Evolutionary conservation across 1,140 invertebrate genomes (phyloP).

Genomic region (Drosophila auraria): DNA sequence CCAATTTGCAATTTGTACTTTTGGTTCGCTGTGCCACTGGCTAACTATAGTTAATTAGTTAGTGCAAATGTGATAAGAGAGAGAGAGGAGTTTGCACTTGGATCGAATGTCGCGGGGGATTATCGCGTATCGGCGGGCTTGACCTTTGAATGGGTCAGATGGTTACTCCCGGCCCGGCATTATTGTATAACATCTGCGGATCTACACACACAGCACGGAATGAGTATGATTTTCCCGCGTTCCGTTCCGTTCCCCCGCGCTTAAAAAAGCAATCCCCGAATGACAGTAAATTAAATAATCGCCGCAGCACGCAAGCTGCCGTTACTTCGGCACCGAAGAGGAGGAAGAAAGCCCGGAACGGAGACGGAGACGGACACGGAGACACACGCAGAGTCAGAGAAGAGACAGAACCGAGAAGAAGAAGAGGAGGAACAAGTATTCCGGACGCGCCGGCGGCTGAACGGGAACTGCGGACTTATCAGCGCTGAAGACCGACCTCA

Average conservation of each 20-base stretch:
- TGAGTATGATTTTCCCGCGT: conserved; percentile 17
- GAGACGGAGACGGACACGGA: conserved; percentile 23
- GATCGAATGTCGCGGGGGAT: conserved; percentile 11
- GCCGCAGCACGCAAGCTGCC: conserved; percentile 71
- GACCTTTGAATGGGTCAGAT: conserved; percentile 38
- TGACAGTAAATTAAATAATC: conserved; percentile 77
- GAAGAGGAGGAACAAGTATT: conserved; percentile 14
- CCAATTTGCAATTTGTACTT: conserved; percentile 8
- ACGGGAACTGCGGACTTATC: conserved; percentile 59
- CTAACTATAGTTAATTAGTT: not conserved
- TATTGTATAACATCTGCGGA: conserved; percentile 50
- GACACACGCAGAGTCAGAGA: not conserved
- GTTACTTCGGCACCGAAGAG: conserved; percentile 52
- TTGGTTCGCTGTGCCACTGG: conserved; percentile 13
- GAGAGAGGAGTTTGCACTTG: conserved; percentile 30
- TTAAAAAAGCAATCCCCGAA: conserved; percentile 13
- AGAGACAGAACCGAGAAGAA: not conserved
- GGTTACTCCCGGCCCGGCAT: conserved; percentile 15
- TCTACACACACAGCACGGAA: conserved; percentile 11
- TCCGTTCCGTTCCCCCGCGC: conserved; percentile 4
- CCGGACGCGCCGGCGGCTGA: conserved; percentile 49
- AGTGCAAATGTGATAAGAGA: conserved; percentile 11
- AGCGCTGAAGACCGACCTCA: conserved; percentile 73
- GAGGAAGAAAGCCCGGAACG: conserved; percentile 53
- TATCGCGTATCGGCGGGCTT: conserved; percentile 28